Evolutionary conservation across 2,797 vertebrate species (phyloP).

Genomic region (Nannoperca obscura): DNA sequence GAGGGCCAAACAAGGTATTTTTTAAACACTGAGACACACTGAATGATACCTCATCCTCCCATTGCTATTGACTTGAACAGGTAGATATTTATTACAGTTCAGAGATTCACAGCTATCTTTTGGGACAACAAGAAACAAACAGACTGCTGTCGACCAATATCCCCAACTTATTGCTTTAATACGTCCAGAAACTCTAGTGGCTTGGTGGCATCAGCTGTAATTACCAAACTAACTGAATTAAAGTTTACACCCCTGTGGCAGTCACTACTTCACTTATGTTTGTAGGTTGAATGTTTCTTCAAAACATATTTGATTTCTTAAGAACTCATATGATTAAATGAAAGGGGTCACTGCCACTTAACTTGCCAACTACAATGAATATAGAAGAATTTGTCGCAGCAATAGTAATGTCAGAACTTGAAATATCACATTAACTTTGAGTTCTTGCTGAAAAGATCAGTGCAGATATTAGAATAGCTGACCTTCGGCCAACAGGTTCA

Average conservation of each 20-base stretch:
- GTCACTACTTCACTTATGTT: conserved; percentile 6
- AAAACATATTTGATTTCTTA: conserved; percentile 11
- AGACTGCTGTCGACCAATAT: conserved; percentile 9
- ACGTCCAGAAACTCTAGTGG: conserved; percentile 14
- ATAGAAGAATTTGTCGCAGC: background rate
- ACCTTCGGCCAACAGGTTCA: background rate
- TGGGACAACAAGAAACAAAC: conserved; percentile 22
- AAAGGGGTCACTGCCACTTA: background rate
- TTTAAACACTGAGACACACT: background rate
- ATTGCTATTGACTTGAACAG: background rate
- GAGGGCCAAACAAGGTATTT: background rate
- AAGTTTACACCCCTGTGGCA: conserved; percentile 19
- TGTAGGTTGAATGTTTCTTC: background rate
- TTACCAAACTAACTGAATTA: conserved; percentile 48
- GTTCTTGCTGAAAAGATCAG: background rate
- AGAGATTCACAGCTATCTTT: conserved; percentile 9
- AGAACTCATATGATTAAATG: background rate
- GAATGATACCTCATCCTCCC: background rate
- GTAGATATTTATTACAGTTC: background rate
- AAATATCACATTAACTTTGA: background rate
- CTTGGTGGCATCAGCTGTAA: conserved; percentile 29
- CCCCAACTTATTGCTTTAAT: conserved; percentile 31
- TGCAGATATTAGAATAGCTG: conserved; percentile 5
- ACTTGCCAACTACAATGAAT: background rate
- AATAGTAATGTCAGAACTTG: background rate